A percentile compares a stretch with the other conserved stretches of the same genome.
These are phyloP conservation scores for Cololabis saira DNA, from an alignment of 2,113 vertebrate genomes.

Conservation along the genomic window DNA sequence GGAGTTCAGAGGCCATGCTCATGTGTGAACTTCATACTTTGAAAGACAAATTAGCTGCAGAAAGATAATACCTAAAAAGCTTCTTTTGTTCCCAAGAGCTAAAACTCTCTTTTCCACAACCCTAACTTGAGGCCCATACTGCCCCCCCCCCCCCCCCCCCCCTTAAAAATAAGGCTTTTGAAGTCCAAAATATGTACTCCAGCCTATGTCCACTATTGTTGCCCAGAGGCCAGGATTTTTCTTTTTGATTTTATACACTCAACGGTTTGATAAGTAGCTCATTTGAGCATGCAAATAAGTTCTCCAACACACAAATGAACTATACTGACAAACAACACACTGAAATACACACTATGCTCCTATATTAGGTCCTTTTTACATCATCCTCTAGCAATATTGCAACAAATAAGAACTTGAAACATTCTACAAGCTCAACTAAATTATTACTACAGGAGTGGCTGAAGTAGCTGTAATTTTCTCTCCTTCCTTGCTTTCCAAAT, in stretches of 20 bases:
- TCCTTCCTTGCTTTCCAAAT: slow-evolving; percentile 30
- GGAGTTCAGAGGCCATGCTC: too few relatives aligned
- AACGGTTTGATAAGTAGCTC: slow-evolving; percentile 51
- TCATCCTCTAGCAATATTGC: slow-evolving; percentile 49
- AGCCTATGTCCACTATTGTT: slow-evolving; percentile 36
- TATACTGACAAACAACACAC: slow-evolving; percentile 32
- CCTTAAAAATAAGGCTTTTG: slow-evolving; percentile 63
- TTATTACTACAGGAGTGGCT: slow-evolving; percentile 22
- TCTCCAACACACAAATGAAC: slow-evolving; percentile 20
- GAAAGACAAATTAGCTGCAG: too few relatives aligned
- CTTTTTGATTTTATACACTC: slow-evolving; percentile 46
- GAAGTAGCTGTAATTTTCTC: slow-evolving; percentile 11
- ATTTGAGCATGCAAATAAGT: slow-evolving; percentile 45
- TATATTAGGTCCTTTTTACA: slow-evolving; percentile 58
- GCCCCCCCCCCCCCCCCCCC: not conserved
- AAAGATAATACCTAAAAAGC: too few relatives aligned
- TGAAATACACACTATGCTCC: slow-evolving; percentile 32
- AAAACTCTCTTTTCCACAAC: too few relatives aligned
- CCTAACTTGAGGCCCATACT: too few relatives aligned
- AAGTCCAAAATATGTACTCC: slow-evolving; percentile 78
- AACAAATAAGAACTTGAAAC: slow-evolving; percentile 67
- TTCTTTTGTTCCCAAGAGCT: too few relatives aligned
- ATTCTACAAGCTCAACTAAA: slow-evolving; percentile 74
- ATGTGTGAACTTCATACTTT: too few relatives aligned
- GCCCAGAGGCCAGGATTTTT: slow-evolving; percentile 41